Evolutionary conservation across 23 tunicate genomes (phyloP).

Genomic region (Styela plicata): DNA sequence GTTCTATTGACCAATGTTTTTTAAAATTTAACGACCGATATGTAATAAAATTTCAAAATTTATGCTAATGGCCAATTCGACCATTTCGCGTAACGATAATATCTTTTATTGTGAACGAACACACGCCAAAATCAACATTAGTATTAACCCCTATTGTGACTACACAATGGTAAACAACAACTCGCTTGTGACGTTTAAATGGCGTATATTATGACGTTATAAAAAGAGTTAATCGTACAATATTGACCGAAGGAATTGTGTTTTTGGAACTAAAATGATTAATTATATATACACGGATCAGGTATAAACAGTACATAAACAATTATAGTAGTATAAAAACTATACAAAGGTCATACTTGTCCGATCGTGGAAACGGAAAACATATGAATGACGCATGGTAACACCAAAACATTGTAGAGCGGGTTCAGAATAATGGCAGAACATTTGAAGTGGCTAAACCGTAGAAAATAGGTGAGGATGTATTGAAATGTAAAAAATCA

Average conservation of each 20-base stretch:
- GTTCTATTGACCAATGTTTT: neutral
- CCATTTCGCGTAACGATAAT: neutral
- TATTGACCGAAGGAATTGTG: neutral
- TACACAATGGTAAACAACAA: neutral
- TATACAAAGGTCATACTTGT: neutral
- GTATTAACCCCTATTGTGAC: neutral
- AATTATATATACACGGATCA: neutral
- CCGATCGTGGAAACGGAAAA: neutral
- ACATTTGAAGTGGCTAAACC: neutral
- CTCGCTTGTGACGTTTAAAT: neutral
- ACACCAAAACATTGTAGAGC: neutral
- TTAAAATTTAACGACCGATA: neutral
- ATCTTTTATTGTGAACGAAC: neutral
- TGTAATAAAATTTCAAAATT: neutral
- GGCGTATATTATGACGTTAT: neutral
- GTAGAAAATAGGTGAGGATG: neutral
- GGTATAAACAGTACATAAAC: neutral
- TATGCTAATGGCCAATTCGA: neutral
- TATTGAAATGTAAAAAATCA: neutral
- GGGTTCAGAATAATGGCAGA: neutral
- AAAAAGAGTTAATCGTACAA: neutral
- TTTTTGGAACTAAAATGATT: neutral
- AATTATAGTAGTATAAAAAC: no score
- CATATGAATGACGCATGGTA: neutral
- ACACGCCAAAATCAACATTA: neutral